These are phyloP conservation scores for Setophaga petechia DNA, from an alignment of 2,113 vertebrate genomes.

Conservation along the genomic window DNA sequence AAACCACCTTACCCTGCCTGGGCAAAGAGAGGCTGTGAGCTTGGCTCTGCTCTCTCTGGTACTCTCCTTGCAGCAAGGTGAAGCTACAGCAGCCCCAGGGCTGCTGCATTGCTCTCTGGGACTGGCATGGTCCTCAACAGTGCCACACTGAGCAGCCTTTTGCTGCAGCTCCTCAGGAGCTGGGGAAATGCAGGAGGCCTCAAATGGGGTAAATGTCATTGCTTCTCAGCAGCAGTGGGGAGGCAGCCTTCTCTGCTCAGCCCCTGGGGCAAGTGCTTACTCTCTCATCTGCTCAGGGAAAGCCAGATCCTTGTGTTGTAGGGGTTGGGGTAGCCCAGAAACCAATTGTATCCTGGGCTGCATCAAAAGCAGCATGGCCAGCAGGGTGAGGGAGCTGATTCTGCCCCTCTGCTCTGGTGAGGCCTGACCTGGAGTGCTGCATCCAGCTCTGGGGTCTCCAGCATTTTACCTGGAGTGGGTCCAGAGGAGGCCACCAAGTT, in stretches of 20 bases:
- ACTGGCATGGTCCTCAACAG: not conserved
- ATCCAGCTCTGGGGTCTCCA: not conserved
- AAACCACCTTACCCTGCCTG: not conserved
- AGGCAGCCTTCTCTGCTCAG: not conserved
- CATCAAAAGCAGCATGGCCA: not conserved
- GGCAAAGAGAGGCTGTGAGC: not conserved
- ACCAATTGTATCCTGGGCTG: not conserved
- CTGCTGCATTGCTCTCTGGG: not conserved
- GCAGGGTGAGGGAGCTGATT: too few relatives aligned
- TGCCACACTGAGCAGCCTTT: not conserved
- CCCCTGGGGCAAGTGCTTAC: not conserved
- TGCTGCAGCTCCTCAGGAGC: not conserved
- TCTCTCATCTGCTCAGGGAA: not conserved
- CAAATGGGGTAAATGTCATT: not conserved
- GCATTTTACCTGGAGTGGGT: fast-evolving
- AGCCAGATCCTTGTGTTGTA: not conserved
- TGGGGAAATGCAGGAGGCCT: not conserved
- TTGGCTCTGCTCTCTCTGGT: not conserved
- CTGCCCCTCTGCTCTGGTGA: not conserved
- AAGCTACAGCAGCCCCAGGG: not conserved
- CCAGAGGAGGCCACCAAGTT: not conserved
- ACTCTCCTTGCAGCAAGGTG: not conserved
- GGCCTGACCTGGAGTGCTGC: not conserved
- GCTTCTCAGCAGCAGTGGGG: not conserved
- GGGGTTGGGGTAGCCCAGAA: not conserved